Evolutionary conservation across 1,140 invertebrate genomes (phyloP).

Genomic region (Saxidomus purpurata): DNA sequence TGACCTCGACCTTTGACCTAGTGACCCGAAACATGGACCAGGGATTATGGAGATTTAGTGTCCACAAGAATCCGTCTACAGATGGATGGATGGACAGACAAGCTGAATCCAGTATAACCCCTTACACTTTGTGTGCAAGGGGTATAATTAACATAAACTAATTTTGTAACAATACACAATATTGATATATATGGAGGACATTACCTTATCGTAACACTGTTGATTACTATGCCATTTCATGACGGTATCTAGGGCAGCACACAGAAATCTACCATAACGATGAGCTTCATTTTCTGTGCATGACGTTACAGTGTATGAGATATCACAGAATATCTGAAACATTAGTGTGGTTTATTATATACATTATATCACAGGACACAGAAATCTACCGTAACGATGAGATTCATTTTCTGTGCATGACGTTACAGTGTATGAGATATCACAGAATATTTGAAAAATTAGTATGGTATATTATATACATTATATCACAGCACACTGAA

Average conservation of each 20-base stretch:
- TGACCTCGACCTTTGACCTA: too few relatives aligned
- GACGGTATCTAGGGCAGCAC: slow-evolving; percentile 96
- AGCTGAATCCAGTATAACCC: too few relatives aligned
- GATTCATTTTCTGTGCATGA: slow-evolving; percentile 99
- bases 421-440: slow-evolving; percentile 98
- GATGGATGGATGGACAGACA: too few relatives aligned
- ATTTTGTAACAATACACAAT: too few relatives aligned
- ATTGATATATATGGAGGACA: too few relatives aligned
- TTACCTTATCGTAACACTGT: slow-evolving; percentile 94
- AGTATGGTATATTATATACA: background rate
- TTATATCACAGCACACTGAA: slow-evolving; percentile 92
- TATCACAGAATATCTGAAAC: slow-evolving; percentile 98
- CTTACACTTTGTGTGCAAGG: too few relatives aligned
- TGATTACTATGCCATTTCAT: slow-evolving; percentile 98
- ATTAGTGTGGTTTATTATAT: background rate
- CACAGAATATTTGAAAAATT: slow-evolving; percentile 95
- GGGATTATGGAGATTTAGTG: too few relatives aligned
- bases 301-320: slow-evolving; percentile 98
- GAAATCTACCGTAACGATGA: slow-evolving; percentile 97
- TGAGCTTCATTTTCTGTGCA: slow-evolving; percentile 99
- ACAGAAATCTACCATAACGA: slow-evolving; percentile 97
- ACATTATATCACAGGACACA: slow-evolving; percentile 90
- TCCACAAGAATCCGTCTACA: too few relatives aligned
- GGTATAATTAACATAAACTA: too few relatives aligned
- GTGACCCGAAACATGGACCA: too few relatives aligned